Base-by-base conservation (phyloP, 2,797 vertebrate species). In the Chaetodon trifasciatus region DNA sequence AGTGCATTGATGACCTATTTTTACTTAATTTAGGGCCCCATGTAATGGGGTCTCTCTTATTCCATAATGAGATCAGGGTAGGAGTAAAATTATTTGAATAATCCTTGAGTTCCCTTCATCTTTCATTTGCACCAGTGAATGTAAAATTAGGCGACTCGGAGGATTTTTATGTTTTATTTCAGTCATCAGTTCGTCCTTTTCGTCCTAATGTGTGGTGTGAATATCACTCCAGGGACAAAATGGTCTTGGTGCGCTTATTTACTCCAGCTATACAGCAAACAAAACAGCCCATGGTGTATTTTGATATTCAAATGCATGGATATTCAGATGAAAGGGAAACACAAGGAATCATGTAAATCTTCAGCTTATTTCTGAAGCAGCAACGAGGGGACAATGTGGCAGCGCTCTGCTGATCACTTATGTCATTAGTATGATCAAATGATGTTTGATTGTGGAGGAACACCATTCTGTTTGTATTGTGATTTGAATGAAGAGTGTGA, bases 1-100 rank as follows among this genome's bases (percentile, higher is more conserved):
- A 78, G 76, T 83, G 52, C 73, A 81, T 35, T 74, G 42, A 53
- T 74, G 68, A 75, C 72, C 67, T 77, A 74, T 76, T 86, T 90
- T 53, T 15, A 70, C 44, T 53, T 15, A 50, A 49, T 73, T 55
- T 57, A 47, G 35, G 3, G 7, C 32, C 37, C 47, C 47, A 58
- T 7, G 8, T 79, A 68, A 79, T 17, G 23, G 35, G 50, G 69
- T 68, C 52, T 37, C 52, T 44, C 6, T 0, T 44, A 60, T 76
- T 79, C 46, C 44, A 64, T 80, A 81, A 74, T 80, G 74, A 79
- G 61, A 79, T 81, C 77, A 62, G 28, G 47, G 63, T 62, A 3
- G 76, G 62, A 66, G 76, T 60, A 46, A 50, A 83, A 68, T 58
- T 69, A 83, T 83, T 76, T 82, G 32, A 85, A 84, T 84, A 78